Conservation (phyloP, 1,140 invertebrate species). For the Thrips palmi region DNA sequence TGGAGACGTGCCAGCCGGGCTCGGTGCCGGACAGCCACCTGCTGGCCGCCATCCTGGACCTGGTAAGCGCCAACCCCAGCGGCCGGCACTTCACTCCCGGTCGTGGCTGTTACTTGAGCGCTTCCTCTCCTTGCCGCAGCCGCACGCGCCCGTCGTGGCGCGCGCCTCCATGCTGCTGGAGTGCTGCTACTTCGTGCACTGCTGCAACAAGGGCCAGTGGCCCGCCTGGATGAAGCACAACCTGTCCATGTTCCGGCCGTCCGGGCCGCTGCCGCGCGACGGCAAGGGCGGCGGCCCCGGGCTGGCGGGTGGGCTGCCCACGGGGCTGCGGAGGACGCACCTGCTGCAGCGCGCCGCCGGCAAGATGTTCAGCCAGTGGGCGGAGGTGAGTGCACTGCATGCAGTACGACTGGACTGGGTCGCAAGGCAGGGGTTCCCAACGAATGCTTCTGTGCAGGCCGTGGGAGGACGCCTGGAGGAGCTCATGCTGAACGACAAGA, state of each 20-base stretch:
- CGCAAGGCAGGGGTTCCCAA: no score
- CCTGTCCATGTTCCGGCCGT: constrained; percentile 57
- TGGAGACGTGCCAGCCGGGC: constrained; percentile 91
- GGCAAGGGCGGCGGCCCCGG: constrained; percentile 21
- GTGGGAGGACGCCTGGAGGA: constrained; percentile 76
- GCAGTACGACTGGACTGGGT: background rate
- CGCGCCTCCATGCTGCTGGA: constrained; percentile 82
- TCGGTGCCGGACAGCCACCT: constrained; percentile 88
- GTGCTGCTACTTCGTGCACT: constrained; percentile 89
- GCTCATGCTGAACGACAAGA: constrained; percentile 53
- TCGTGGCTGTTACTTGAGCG: no score
- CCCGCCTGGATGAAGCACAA: constrained; percentile 87
- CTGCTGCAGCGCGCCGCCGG: constrained; percentile 81
- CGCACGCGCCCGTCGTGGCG: constrained; percentile 78
- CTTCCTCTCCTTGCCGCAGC: constrained; percentile 37
- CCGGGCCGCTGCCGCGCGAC: constrained; percentile 35
- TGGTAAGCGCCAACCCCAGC: no score
- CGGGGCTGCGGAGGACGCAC: constrained; percentile 49
- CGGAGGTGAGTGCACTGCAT: constrained; percentile 43
- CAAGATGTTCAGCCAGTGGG: constrained; percentile 94
- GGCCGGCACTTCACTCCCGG: background rate
- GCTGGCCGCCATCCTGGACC: constrained; percentile 82
- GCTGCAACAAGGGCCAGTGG: constrained; percentile 96
- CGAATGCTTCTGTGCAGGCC: constrained; percentile 40
- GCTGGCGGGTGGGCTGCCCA: constrained; percentile 29